Evolutionary conservation across 2,888 invertebrate genomes (phyloP), one percentile per base, ranked within the genome.

Genomic region (Mythimna albipuncta): DNA sequence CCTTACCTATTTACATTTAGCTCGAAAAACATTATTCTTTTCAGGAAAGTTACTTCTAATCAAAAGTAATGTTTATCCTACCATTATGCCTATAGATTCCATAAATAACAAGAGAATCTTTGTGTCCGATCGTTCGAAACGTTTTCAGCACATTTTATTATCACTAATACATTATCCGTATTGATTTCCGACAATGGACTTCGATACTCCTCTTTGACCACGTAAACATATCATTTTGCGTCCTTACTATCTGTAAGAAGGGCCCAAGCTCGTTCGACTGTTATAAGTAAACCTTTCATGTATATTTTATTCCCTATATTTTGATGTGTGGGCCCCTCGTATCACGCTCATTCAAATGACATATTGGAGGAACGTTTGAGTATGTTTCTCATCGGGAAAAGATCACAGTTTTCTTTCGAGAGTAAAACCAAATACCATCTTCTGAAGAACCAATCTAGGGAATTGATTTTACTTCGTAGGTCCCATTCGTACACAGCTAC

Each of bases 251-350:
- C 91, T 89, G 82, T 83, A 83, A 87, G 92, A 93, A 92, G 90
- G 91, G 90, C 89, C 89, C 85, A 84, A 85, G 89, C 88, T 91
- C 90, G 88, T 87, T 90, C 91, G 88, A 89, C 90, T 92, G 92
- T 92, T 93, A 93, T 92, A 91, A 94, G 93, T 93, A 92, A 94
- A 94, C 93, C 94, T 94, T 95, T 95, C 92, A 94, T 94, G 93
- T 95, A 93, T 94, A 93, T 94, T 94, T 95, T 94, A 94, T 93
- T 94, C 89, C 89, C 89, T 90, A 93, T 93, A 94, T 94, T 93
- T 92, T 92, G 91, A 93, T 93, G 92, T 91, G 91, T 86, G 91
- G 90, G 91, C 88, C 89, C 90, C 91, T 92, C 92, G 92, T 92
- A 94, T 93, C 90, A 90, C 91, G 91, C 91, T 93, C 93, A 94